Base-by-base conservation (phyloP, 2,888 invertebrate species). In the Endotricha flammealis region DNA sequence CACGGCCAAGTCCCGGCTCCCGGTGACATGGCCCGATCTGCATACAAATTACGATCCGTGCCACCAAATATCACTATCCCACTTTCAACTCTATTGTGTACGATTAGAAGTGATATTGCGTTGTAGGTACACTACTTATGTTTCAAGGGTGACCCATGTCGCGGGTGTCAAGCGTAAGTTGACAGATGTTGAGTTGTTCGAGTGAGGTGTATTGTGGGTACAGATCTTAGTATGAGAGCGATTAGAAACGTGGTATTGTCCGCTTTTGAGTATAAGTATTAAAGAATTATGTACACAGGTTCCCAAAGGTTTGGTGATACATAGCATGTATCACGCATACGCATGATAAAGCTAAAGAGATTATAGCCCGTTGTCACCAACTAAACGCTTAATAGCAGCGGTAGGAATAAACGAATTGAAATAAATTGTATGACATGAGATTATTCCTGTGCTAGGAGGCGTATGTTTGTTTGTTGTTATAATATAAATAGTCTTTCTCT, bases 21-120 rank as follows among this genome's bases (percentile, higher is more conserved):
- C 53, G 45, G 49, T 62, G 63, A 60, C 64, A 50, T 45, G 49
- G 47, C 42, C 46, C 47, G 52, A 57, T 60, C 52, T 55, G 56
- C 57, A 62, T 64, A 62, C 54, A 63, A 63, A 64, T 63, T 58
- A 60, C 48, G 49, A 40, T 47, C 41, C 41, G 23, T 23, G 10
- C 3, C 24, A 7, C 22, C 12, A 20, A 20, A 20, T 7, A 7
- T 20, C 7, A 7, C 7, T n/a, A 20, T 20, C n/a, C 20, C 2
- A 20, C 20, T 20, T 7, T 32, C 20, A 7, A 20, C 20, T 20
- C 20, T 20, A 20, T 20, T 20, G 20, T 20, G 20, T 20, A 20
- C 20, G 3, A 2, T 8, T 6, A 20, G 2, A 20, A 20, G 8
- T 20, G 20, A 7, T 20, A 20, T 20, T 20, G 2, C 7, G 3